Percentiles rank a stretch among this genome's conserved stretches.
Evolutionary conservation across 2,888 invertebrate species (phyloP).

Genomic region (Steinernema carpocapsae): DNA sequence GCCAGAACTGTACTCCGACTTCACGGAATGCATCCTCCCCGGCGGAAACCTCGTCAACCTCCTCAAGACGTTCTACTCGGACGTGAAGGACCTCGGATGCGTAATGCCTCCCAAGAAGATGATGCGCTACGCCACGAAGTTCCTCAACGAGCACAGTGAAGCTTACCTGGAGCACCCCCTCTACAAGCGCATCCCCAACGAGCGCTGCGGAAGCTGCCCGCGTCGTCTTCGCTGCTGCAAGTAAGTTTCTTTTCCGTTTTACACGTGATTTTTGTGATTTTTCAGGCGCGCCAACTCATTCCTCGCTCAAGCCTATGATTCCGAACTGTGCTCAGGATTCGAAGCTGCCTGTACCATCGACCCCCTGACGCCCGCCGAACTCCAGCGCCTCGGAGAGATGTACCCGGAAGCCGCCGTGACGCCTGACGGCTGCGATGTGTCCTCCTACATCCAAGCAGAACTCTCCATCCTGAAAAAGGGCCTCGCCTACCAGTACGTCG

Average conservation of each 20-base stretch:
- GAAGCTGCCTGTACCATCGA: constrained; percentile 5
- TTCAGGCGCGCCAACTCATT: constrained; percentile 15
- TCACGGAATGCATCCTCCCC: neutral
- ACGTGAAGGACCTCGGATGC: constrained; percentile 20
- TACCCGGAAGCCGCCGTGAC: constrained; percentile 7
- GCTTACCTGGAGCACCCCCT: constrained; percentile 27
- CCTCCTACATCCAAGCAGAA: constrained; percentile 3
- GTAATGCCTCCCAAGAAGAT: constrained; percentile 10
- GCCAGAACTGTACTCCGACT: constrained; percentile 12
- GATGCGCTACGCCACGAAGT: neutral
- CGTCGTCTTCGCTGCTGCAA: constrained; percentile 28
- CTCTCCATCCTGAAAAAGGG: constrained; percentile 5
- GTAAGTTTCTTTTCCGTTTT: neutral
- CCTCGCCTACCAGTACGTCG: constrained; percentile 28
- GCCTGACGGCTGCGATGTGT: constrained; percentile 26
- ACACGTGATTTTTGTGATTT: neutral
- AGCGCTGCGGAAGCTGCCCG: constrained; percentile 24
- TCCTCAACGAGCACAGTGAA: neutral
- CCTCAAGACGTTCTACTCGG: neutral
- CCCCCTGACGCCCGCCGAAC: neutral
- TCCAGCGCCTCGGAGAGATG: neutral
- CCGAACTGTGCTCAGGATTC: constrained; percentile 8
- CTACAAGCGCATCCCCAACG: constrained; percentile 6
- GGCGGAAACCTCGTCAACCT: constrained; percentile 11
- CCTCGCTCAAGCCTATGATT: constrained; percentile 20